phyloP scores from a whole-genome alignment of 2,888 invertebrate species.

The Cryptophagus acutangulus region DNA sequence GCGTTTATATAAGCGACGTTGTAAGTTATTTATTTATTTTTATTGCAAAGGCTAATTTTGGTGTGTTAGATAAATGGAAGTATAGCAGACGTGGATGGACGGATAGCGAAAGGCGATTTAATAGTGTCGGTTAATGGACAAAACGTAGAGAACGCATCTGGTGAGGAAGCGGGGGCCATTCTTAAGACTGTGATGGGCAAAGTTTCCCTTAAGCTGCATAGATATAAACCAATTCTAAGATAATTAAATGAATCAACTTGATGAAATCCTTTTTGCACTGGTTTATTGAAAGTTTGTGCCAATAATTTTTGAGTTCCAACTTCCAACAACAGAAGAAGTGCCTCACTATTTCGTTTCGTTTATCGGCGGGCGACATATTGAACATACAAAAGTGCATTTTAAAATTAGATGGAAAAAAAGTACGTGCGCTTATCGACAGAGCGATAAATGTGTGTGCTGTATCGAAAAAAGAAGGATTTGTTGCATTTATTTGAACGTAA shows the following conservation, averaged over 20 bases:
- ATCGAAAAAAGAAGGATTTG: conserved; percentile 8
- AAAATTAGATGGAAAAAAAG: neutral
- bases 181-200: conserved; percentile 83
- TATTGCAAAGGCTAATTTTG: conserved; percentile 4
- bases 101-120: conserved; percentile 88
- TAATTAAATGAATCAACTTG: conserved; percentile 24
- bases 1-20: conserved; percentile 89
- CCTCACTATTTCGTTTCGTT: too few species aligned
- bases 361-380: neutral
- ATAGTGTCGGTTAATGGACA: conserved; percentile 85
- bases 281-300: too few species aligned
- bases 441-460: neutral
- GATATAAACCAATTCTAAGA: conserved; percentile 66
- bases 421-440: neutral
- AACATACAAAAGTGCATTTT: neutral
- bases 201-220: conserved; percentile 75
- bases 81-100: conserved; percentile 79
- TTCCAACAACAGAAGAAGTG: too few species aligned
- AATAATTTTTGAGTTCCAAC: too few species aligned
- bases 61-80: conserved; percentile 73
- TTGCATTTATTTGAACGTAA: conserved; percentile 22
- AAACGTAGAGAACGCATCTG: conserved; percentile 68
- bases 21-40: conserved; percentile 55
- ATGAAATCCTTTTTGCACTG: too few species aligned
- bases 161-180: conserved; percentile 82